Evolutionary conservation across 1,140 invertebrate genomes (phyloP), one percentile per base, ranked within the genome.

Genomic region (Drosophila sucinea): DNA sequence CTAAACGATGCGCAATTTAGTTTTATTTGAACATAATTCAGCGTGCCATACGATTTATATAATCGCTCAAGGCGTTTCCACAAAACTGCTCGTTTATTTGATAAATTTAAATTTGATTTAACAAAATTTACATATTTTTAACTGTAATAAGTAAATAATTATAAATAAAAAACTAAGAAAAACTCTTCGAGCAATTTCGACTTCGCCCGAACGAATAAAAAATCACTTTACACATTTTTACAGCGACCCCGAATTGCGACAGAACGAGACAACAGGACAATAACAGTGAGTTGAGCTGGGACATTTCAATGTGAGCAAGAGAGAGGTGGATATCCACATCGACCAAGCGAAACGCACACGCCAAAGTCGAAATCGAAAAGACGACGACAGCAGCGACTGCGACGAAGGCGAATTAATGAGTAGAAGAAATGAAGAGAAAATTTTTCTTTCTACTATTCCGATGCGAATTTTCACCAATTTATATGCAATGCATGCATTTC

Each of bases 121-220:
- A 65, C 57, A 62, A 38, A 68, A 62, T 65, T 71, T 67, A 60
- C 64, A 40, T 60, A 70, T 70, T 64, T 64, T 73, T 25, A 75
- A 73, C 65, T 80, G 66, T 67, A 64, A 55, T 69, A 77, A 72
- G 77, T 80, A 77, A 90, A 75, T 82, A 77, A 90, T 82, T 51
- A 27, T 25, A 10, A 51, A 51, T 27, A 51, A 27, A 51, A 51
- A 51, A 51, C 23, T 51, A 51, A 51, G 47, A 77, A 79, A 81
- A 82, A 81, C 84, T 71, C 76, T 90, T 86, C 74, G 68, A 90
- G 79, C 86, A 86, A 76, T 86, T 90, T 90, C 86, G 84, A 90
- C 86, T 90, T 90, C 86, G 86, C 82, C 86, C 86, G 80, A 90
- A 80, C 79, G 81, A 81, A 74, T 73, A 84, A 80, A 90, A 90